phyloP scores from a whole-genome alignment of 2,797 vertebrate genomes.

The Muraenolepis orangiensis region DNA sequence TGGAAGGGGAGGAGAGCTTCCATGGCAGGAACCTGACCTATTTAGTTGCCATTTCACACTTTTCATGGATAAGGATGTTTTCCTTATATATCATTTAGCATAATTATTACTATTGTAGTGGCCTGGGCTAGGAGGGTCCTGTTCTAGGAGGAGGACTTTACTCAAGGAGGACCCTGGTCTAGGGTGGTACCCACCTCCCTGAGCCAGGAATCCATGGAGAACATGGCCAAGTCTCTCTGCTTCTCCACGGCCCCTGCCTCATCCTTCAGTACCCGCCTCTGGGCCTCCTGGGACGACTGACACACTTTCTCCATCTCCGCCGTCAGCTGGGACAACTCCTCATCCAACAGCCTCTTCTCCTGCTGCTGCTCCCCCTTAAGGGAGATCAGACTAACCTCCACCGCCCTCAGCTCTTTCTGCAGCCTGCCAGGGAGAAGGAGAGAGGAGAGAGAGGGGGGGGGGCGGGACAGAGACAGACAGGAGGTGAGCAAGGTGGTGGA shows the following conservation, averaged over 20 bases:
- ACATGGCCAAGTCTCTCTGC: slow-evolving; percentile 58
- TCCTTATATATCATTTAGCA: no score
- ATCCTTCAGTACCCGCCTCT: slow-evolving; percentile 48
- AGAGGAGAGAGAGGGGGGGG: no score
- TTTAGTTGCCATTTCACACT: no score
- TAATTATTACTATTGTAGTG: no score
- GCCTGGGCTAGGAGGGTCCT: not conserved
- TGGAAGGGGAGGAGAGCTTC: not conserved
- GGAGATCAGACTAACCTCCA: slow-evolving; percentile 31
- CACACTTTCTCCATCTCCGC: slow-evolving; percentile 54
- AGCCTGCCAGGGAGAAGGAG: slow-evolving; percentile 32
- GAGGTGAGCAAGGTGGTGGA: not conserved
- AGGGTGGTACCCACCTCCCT: slow-evolving; percentile 42
- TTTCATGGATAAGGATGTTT: no score
- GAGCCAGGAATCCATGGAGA: slow-evolving; percentile 62
- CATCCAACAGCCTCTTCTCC: slow-evolving; percentile 53
- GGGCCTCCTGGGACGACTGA: slow-evolving; percentile 56
- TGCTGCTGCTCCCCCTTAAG: slow-evolving; percentile 57
- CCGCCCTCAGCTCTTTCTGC: slow-evolving; percentile 49
- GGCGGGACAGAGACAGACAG: no score
- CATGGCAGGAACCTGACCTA: not conserved
- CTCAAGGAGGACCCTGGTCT: not conserved
- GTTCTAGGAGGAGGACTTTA: not conserved
- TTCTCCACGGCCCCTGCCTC: slow-evolving; percentile 60
- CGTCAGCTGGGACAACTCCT: slow-evolving; percentile 65